phyloP scores from a whole-genome alignment of 2,113 vertebrate species.

The Psammodynastes pulverulentus region DNA sequence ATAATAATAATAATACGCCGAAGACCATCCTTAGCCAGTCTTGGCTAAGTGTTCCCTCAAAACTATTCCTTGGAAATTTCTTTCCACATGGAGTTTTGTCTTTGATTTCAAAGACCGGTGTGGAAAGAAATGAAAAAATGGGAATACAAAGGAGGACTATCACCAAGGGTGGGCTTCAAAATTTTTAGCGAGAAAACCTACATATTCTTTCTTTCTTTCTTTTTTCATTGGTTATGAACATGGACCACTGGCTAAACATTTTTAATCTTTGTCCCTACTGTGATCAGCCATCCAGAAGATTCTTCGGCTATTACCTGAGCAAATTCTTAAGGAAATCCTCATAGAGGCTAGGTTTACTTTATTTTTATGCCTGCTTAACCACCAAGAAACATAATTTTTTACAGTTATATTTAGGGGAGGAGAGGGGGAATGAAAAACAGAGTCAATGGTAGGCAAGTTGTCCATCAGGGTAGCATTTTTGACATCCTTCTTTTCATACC shows the following conservation, averaged over 20 bases:
- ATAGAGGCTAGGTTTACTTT: not conserved
- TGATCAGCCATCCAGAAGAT: not conserved
- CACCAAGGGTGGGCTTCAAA: not conserved
- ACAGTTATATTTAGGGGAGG: constrained; percentile 3
- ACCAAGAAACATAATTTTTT: not conserved
- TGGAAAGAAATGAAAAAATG: no score
- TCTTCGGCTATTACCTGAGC: not conserved
- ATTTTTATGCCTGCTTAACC: not conserved
- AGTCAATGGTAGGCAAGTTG: not conserved
- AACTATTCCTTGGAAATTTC: no score
- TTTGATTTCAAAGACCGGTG: no score
- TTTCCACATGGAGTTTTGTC: no score
- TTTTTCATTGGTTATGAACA: not conserved
- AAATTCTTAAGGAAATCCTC: not conserved
- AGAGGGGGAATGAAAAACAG: not conserved
- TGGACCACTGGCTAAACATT: not conserved
- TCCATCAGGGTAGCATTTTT: not conserved
- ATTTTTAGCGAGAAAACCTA: not conserved
- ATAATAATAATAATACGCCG: no score
- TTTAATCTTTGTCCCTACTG: not conserved
- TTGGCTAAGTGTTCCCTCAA: not conserved
- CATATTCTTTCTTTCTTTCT: not conserved
- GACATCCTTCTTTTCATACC: not conserved
- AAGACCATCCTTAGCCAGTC: not conserved
- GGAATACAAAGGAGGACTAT: no score